Conservation (phyloP, 2,888 invertebrate genomes). For the Nephrotoma flavescens region DNA sequence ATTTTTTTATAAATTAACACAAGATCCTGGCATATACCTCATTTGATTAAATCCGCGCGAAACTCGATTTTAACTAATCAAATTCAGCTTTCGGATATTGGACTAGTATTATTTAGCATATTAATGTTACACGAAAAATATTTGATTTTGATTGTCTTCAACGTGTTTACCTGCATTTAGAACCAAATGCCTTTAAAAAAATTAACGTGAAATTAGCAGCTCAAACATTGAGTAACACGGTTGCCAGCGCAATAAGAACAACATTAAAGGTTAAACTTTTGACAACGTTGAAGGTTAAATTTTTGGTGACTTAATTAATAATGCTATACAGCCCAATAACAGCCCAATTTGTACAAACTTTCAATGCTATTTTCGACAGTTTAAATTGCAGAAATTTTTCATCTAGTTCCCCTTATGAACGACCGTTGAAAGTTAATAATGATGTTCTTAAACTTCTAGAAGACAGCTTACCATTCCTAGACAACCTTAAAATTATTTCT, state of each 20-base stretch:
- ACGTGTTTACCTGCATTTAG: not conserved
- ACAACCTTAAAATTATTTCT: not conserved
- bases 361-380: no score
- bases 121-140: no score
- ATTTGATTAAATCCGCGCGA: not conserved
- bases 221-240: no score
- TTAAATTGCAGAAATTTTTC: no score
- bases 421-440: not conserved
- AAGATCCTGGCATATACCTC: not conserved
- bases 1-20: not conserved
- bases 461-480: not conserved
- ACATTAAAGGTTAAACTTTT: not conserved
- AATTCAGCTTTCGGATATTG: no score
- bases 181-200: not conserved
- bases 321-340: no score
- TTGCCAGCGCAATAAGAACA: no score
- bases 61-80: no score
- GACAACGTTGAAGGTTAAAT: not conserved
- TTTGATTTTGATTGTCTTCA: no score
- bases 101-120: no score
- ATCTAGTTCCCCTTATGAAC: not conserved
- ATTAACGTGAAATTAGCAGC: not conserved
- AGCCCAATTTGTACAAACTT: no score
- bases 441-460: not conserved
- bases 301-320: no score